Evolutionary conservation across 2,888 invertebrate genomes (phyloP), one percentile per base, ranked within the genome.

Genomic region (Chrysina gloriosa): DNA sequence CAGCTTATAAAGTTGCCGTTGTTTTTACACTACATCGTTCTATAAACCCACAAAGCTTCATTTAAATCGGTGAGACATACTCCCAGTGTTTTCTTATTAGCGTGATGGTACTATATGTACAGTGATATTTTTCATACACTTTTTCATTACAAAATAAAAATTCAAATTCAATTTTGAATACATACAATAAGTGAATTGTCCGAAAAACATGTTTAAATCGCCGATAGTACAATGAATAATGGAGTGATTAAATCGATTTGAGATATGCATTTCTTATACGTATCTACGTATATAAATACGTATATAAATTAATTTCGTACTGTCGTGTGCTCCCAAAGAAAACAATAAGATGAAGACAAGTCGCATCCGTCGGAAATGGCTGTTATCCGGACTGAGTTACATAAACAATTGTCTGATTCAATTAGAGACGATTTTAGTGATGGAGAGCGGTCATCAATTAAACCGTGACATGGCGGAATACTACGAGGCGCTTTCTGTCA

Each of bases 361-460:
- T 36, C 36, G 36, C 70, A 71, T 74, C 75, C 75, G 74, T 70
- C 74, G 76, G 76, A 76, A 75, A 71, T 72, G 69, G 70, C 73
- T 71, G 74, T 74, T 73, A 56, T 56, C 27, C 39, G n/a, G 56
- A 56, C 74, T 73, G 73, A 76, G 74, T 73, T 73, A 73, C 70
- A 70, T 69, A 70, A 73, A 72, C 72, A 71, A 70, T 72, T 68
- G 69, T 56, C 69, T 74, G 74, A 76, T 75, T 73, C 68, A 74
- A 76, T 77, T 77, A 76, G 72, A 70, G 68, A 65, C 73, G 72
- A 74, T 74, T 39, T 74, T 70, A 73, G 72, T 71, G 65, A 65
- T 65, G 54, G 54, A 52, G 65, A 65, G 65, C 52, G 71, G 72
- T 72, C 70, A 67, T 70, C 69, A 69, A 71, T 71, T 72, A 56